Percentiles rank a stretch among this genome's conserved stretches.
Conservation (phyloP, 2,888 invertebrate species). For the Brenthis ino region DNA sequence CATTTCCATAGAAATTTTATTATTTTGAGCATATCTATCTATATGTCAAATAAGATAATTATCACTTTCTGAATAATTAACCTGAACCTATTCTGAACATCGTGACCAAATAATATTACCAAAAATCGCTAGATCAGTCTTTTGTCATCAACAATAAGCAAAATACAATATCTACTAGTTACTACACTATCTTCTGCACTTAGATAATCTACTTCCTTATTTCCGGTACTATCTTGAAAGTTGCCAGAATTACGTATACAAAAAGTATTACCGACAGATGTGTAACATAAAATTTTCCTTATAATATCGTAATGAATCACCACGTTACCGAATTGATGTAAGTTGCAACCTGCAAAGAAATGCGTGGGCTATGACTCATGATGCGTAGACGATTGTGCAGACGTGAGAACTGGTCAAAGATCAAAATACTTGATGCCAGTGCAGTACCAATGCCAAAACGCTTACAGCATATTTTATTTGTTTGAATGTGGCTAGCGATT, state of each 20-base stretch:
- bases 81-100: too few species aligned
- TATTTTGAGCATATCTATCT: too few species aligned
- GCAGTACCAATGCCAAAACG: too few species aligned
- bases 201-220: slow-evolving; percentile 22
- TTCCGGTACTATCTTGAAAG: slow-evolving; percentile 9
- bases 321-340: slow-evolving; percentile 56
- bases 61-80: too few species aligned
- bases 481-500: too few species aligned
- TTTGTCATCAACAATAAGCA: too few species aligned
- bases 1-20: too few species aligned
- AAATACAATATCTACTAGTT: too few species aligned
- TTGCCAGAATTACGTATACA: neutral
- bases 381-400: slow-evolving; percentile 37
- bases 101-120: too few species aligned
- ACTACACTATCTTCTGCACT: neutral
- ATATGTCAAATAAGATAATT: too few species aligned
- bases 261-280: slow-evolving; percentile 16
- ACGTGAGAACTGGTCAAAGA: slow-evolving; percentile 40
- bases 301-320: slow-evolving; percentile 24
- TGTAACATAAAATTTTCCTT: slow-evolving; percentile 30
- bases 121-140: too few species aligned
- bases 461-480: too few species aligned
- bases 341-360: slow-evolving; percentile 56
- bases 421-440: slow-evolving; percentile 15
- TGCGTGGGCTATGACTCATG: slow-evolving; percentile 46